Percentiles rank a stretch among this genome's conserved stretches.
Evolutionary conservation across 2,797 vertebrate species (phyloP).

Genomic region (Gambelia wislizenii): DNA sequence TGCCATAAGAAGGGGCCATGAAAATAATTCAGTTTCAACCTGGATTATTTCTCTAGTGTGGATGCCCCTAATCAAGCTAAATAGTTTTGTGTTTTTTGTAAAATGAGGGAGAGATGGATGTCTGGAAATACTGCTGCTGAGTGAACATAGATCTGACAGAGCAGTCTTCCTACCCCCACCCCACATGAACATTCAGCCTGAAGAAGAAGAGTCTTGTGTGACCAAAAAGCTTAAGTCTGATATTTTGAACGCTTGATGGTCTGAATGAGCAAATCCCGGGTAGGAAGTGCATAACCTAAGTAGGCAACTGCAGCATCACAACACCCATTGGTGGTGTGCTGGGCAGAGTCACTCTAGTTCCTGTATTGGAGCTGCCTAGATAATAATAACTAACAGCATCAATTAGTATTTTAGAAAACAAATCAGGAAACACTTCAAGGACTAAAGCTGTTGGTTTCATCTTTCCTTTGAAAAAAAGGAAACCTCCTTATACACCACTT

Average conservation of each 20-base stretch:
- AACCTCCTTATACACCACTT: background rate
- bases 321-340: background rate
- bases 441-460: background rate
- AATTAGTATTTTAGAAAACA: background rate
- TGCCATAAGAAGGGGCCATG: too few species aligned
- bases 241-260: background rate
- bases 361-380: too few species aligned
- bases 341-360: background rate
- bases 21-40: too few species aligned
- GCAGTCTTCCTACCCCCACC: background rate
- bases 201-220: background rate
- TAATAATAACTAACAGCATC: background rate
- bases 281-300: background rate
- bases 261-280: background rate
- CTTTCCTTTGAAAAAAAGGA: background rate
- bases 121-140: too few species aligned
- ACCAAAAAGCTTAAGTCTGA: background rate
- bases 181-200: too few species aligned
- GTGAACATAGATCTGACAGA: too few species aligned
- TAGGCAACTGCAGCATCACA: too few species aligned
- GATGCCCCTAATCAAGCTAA: too few species aligned
- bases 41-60: too few species aligned
- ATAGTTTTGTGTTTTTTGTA: too few species aligned
- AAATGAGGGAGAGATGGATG: background rate
- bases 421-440: background rate